Evolutionary conservation across 2,888 invertebrate species (phyloP).

Genomic region (Acleris literana): DNA sequence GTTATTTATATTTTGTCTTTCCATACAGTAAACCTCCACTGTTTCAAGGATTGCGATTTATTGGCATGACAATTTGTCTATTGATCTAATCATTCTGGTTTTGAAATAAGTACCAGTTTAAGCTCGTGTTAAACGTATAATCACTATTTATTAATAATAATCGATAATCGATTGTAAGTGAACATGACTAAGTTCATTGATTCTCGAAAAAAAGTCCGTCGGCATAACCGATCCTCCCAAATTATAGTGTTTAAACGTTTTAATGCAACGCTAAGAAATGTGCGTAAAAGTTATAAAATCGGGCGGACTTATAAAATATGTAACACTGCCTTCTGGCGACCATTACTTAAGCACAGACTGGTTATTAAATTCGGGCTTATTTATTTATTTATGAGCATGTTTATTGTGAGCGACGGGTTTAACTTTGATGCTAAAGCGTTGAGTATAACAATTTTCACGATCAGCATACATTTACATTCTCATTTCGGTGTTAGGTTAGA

Average conservation of each 20-base stretch:
- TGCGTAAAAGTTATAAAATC: conserved; percentile 77
- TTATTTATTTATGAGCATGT: conserved; percentile 78
- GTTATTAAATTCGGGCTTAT: conserved; percentile 82
- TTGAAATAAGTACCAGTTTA: neutral
- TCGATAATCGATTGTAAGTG: conserved; percentile 32
- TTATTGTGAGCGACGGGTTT: conserved; percentile 56
- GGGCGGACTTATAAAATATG: conserved; percentile 72
- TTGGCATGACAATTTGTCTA: no score
- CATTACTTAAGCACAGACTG: conserved; percentile 76
- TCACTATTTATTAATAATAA: conserved; percentile 26
- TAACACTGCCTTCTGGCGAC: conserved; percentile 78
- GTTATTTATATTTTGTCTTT: no score
- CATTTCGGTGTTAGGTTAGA: neutral
- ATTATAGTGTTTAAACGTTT: conserved; percentile 81
- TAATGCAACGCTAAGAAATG: conserved; percentile 79
- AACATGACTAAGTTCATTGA: conserved; percentile 40
- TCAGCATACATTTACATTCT: conserved; percentile 8
- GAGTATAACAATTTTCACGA: conserved; percentile 25
- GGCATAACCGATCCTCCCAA: conserved; percentile 58
- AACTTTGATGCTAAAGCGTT: conserved; percentile 9
- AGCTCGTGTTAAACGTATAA: conserved; percentile 2
- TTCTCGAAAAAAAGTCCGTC: conserved; percentile 62
- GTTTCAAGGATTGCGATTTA: no score
- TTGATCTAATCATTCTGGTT: neutral
- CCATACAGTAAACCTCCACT: no score